phyloP scores from a whole-genome alignment of 2,113 vertebrate genomes.

The Crypturellus undulatus region DNA sequence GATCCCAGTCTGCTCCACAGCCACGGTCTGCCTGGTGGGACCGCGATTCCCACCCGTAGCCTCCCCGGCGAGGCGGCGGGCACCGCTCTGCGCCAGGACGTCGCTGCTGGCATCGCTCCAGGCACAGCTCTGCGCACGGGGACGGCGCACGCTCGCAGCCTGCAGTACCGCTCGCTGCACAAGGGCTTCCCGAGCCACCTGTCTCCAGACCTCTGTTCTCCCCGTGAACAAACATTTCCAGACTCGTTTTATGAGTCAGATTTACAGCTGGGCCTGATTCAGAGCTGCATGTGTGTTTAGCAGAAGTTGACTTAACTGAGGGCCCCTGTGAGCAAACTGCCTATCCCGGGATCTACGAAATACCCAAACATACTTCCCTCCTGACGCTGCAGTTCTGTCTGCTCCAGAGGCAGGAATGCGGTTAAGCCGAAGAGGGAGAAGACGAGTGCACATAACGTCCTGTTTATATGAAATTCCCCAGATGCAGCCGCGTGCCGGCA shows the following conservation, averaged over 20 bases:
- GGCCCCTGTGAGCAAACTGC: background rate
- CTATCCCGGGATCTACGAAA: background rate
- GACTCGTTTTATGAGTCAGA: background rate
- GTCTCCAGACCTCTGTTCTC: background rate
- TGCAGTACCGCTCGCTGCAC: background rate
- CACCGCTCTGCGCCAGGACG: background rate
- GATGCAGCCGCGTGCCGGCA: background rate
- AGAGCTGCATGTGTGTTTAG: background rate
- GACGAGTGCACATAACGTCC: background rate
- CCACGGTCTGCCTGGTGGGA: background rate
- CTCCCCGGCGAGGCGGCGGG: background rate
- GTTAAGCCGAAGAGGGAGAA: fast-evolving
- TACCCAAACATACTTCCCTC: conserved; percentile 32
- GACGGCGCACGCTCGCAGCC: background rate
- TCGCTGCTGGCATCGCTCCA: background rate
- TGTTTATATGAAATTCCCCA: background rate
- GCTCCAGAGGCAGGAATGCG: background rate
- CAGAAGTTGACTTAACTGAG: background rate
- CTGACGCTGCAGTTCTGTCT: background rate
- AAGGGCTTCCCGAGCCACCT: background rate
- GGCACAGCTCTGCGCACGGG: background rate
- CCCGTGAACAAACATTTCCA: background rate
- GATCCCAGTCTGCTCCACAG: background rate
- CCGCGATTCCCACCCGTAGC: fast-evolving
- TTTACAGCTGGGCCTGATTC: background rate